Evolutionary conservation across 2,797 vertebrate genomes (phyloP), one percentile per base, ranked within the genome.

Genomic region (Lophura swinhoii): DNA sequence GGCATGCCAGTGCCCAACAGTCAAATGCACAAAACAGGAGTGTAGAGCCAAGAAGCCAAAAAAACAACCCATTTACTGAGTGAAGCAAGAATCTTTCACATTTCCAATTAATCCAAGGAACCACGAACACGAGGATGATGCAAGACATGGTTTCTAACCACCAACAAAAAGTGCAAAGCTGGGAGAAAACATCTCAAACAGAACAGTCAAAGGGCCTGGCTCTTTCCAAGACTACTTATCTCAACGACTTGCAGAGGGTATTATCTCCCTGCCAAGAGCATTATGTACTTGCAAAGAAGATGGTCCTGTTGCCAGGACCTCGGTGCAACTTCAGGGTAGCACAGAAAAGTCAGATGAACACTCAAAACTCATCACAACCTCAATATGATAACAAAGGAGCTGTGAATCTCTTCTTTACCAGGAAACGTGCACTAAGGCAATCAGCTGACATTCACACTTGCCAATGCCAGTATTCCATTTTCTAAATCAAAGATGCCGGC

Each of bases 1-100:
- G 28, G 12, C 26, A 49, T 3, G 1, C 17, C 46, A 37, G 21
- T 10, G 13, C 46, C 62, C 71, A 76, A 14, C 31, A 35, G 35
- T 2, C 46, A 24, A 14, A 2, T 14, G 15, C 44, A 51, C 1
- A 5, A 1, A 51, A 37, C 12, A 6, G 51, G 1, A 10, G 10
- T 29, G 28, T 24, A 51, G 23, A 59, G 44, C 46, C 46, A 16
- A 31, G 39, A 53, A 20, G 21, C 21, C 26, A 60, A 31, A 72
- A 66, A 26, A 17, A 14, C 22, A 17, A 21, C 14, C 14, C 5
- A 17, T 31, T 60, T 60, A 23, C 24, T 4, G 16, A 78, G 29
- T 35, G 31, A 68, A 72, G 53, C 53, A n/a, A 39, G 21, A 73
- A 72, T 23, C 24, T 31, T 39, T 33, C 23, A 44, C 28, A 26